Base-by-base conservation (phyloP, 2,113 vertebrate genomes). In the Pomatorhinus ruficollis region DNA sequence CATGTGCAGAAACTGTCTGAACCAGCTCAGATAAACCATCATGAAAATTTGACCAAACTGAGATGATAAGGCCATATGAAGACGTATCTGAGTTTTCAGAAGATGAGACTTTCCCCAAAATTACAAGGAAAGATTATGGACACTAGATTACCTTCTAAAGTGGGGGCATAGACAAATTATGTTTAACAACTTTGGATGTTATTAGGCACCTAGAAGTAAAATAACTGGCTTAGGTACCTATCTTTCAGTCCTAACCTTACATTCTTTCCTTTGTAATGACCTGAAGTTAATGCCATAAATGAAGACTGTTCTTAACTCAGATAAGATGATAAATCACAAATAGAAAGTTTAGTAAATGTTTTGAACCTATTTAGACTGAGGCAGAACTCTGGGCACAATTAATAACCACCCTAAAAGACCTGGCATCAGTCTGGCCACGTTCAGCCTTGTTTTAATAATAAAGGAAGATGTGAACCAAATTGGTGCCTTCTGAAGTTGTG, bases 101-200 rank as follows among this genome's bases (percentile, higher is more conserved):
- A 60, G 19, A n/a, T 40, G 35, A 14, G 22, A 20, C 15, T 54
- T 81, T 27, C 17, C 13, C 11, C 60, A 87, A 33, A 84, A 7
- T 47, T 77, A 45, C 15, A 8, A 60, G 10, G 15, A 69, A 37
- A 8, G 3, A 17, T 45, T 53, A 49, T 27, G 4, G 40, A 69
- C 35, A 40, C 0, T n/a, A 44, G 18, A 47, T 10, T 57, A 11
- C 5, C 12, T 78, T 59, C 47, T 63, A 35, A 75, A 66, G 11
- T 0, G 2, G 2, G 4, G 4, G 19, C 7, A 9, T 11, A n/a
- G 19, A 15, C 7, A 52, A 66, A 39, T 4, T 42, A 3, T 64
- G 1, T 71, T 76, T 76, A 64, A 54, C 4, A 75, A 11, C 8
- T 25, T 0, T 25, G 23, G 44, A n/a, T 49, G 93, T 68, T 56